These are phyloP conservation scores for Sylvietta virens DNA, from an alignment of 2,113 vertebrate species.

Conservation along the genomic window DNA sequence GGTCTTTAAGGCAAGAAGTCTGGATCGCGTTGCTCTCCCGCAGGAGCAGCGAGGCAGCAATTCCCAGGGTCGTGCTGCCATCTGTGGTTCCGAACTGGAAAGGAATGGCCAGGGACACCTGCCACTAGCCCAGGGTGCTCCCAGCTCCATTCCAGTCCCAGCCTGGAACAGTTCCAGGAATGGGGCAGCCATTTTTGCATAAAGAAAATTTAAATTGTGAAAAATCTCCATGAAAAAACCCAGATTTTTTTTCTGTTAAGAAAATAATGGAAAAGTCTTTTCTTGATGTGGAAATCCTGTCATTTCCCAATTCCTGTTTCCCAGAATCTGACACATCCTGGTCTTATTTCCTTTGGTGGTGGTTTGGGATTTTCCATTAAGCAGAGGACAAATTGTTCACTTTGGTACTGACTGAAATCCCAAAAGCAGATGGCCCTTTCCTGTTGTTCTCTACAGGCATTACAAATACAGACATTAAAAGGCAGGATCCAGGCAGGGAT, in stretches of 20 bases:
- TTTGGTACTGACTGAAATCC: not conserved
- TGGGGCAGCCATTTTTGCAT: not conserved
- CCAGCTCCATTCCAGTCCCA: not conserved
- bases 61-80: slow-evolving; percentile 20
- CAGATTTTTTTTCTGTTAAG: not conserved
- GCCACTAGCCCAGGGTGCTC: not conserved
- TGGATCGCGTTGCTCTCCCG: rapidly evolving
- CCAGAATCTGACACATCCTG: not conserved
- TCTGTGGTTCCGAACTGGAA: not conserved
- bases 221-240: not conserved
- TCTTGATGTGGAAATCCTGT: not conserved
- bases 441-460: not conserved
- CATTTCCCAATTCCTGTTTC: not conserved
- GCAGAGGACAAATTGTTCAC: not conserved
- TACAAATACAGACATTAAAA: not conserved
- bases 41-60: rapidly evolving
- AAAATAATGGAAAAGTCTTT: not conserved
- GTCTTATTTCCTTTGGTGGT: not conserved
- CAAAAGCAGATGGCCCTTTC: not conserved
- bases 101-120: not conserved
- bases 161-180: not conserved
- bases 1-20: not conserved
- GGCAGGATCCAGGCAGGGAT: not conserved
- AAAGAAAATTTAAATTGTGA: not conserved
- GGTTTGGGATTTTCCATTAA: not conserved